phyloP scores from a whole-genome alignment of 92 coral and sea anemone genomes.

The Pocillopora meandrina region DNA sequence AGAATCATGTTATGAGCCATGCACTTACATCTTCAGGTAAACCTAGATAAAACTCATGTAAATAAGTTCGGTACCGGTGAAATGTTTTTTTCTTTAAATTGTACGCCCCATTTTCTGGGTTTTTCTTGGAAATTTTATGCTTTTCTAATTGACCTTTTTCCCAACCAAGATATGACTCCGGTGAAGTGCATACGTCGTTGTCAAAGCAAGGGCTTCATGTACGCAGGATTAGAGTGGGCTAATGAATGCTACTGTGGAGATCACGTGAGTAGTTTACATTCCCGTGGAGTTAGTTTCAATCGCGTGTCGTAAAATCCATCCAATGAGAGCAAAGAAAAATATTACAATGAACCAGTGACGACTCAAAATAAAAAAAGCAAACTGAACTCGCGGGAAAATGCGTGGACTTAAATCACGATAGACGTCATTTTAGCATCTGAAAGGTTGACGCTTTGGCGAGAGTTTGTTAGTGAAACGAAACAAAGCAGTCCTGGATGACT shows the following conservation, averaged over 20 bases:
- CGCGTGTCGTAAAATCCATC: too few relatives aligned
- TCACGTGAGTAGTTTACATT: conserved; percentile 53
- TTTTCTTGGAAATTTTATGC: not conserved
- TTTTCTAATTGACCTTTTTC: not conserved
- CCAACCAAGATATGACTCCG: conserved; percentile 64
- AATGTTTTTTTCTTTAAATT: not conserved
- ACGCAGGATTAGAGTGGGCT: conserved; percentile 77
- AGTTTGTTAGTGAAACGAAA: too few relatives aligned
- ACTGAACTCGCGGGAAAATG: too few relatives aligned
- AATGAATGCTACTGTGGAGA: conserved; percentile 82
- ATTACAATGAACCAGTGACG: too few relatives aligned
- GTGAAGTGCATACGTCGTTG: conserved; percentile 75
- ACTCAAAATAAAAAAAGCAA: too few relatives aligned
- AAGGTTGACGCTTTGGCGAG: too few relatives aligned
- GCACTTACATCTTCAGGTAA: conserved; percentile 59
- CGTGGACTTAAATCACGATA: too few relatives aligned
- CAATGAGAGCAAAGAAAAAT: too few relatives aligned
- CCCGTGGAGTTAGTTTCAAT: too few relatives aligned
- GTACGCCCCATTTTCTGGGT: not conserved
- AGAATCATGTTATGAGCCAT: conserved; percentile 60
- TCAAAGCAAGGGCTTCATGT: conserved; percentile 64
- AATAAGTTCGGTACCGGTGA: not conserved
- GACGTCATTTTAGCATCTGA: too few relatives aligned
- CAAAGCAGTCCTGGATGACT: too few relatives aligned
- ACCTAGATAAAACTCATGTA: not conserved